Conservation (phyloP, 2,113 vertebrate species). For the Puntigrus tetrazona region DNA sequence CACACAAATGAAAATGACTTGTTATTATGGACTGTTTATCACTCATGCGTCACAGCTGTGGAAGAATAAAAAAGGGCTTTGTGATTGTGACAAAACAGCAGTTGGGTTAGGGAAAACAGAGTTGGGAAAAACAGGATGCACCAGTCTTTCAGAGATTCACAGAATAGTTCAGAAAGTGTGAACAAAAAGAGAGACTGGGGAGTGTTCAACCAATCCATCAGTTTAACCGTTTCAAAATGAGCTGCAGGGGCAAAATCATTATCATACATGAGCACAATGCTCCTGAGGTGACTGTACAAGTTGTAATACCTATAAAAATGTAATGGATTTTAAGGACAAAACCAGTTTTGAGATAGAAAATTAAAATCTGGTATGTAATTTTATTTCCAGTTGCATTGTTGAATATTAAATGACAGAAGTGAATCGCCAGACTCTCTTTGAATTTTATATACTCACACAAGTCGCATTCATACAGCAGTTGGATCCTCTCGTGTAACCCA, state of each 20-base stretch:
- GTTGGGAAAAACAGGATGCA: not conserved
- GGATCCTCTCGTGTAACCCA: not conserved
- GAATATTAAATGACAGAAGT: not conserved
- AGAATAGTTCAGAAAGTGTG: not conserved
- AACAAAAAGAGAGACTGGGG: not conserved
- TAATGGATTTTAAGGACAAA: not conserved
- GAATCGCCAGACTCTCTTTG: not conserved
- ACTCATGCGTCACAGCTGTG: constrained; percentile 13
- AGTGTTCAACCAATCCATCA: not conserved
- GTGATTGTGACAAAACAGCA: not conserved
- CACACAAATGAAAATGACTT: constrained; percentile 33
- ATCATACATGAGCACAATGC: not conserved
- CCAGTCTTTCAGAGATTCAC: not conserved
- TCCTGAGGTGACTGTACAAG: not conserved
- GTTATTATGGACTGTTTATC: constrained; percentile 42
- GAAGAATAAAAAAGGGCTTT: not conserved
- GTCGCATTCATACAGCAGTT: not conserved
- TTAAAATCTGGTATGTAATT: not conserved
- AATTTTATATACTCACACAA: not conserved
- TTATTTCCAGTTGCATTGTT: not conserved
- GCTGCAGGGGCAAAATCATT: not conserved
- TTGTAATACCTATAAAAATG: not conserved
- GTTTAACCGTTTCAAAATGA: not conserved
- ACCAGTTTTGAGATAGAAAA: not conserved
- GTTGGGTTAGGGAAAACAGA: not conserved